Evolutionary conservation across 2,888 invertebrate species (phyloP), one percentile per base, ranked within the genome.

Genomic region (Fragum sueziense): DNA sequence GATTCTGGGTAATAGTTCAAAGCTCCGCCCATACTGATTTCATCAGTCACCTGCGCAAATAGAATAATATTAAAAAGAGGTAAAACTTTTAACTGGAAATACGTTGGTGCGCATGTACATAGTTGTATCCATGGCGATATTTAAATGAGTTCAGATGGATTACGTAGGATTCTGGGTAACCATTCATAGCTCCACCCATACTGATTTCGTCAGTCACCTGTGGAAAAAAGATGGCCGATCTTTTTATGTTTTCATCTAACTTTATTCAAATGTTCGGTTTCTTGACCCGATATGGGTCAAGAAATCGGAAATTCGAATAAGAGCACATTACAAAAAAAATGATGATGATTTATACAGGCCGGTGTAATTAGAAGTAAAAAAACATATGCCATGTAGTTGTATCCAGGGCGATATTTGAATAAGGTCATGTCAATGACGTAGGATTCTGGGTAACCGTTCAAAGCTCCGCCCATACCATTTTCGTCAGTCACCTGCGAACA

Each of bases 151-250:
- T 72, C 20, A 79, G 31, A 29, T 85, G 77, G 9, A 85, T 79
- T 37, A 75, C 79, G 76, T 80, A 81, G 17, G 84, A 84, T 22
- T 67, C 70, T 25, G 68, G 74, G 47, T 65, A 84, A 14, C 84
- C 84, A 22, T 73, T 61, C 51, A 81, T 17, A 7, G 81, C 67
- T 34, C 84, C 84, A 22, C 81, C 84, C 57, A 74, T 73, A 33
- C 70, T 77, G 33, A 84, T 76, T 41, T 84, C 84, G 61, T 82
- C 82, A 11, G 82, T 74, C n/a, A 82, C 82, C 82, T 82, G 47
- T 31, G 6, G 6, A n/a, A n/a, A n/a, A n/a, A n/a, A n/a, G n/a
- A n/a, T n/a, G n/a, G n/a, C n/a, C n/a, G n/a, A n/a, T n/a, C n/a
- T n/a, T n/a, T n/a, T n/a, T n/a, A n/a, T n/a, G n/a, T n/a, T n/a